Evolutionary conservation across 1,140 invertebrate genomes (phyloP).

Genomic region (Scaptomyza montana): DNA sequence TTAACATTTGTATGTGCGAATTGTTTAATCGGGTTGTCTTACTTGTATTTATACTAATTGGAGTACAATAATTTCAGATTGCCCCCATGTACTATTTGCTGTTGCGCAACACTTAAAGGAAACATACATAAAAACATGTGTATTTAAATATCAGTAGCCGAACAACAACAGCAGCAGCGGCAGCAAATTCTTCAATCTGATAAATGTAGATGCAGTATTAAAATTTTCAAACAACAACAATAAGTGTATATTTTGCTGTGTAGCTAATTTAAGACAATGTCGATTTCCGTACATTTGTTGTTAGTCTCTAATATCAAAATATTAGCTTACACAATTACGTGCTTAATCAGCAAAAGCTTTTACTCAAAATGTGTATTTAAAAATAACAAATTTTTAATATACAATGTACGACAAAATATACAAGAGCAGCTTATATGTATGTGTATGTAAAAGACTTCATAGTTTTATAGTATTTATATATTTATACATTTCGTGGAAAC

Average conservation of each 20-base stretch:
- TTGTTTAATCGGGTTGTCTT: conserved; percentile 3
- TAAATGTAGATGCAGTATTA: background rate
- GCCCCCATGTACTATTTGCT: conserved; percentile 12
- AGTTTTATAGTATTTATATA: too few species aligned
- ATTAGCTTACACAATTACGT: conserved; percentile 15
- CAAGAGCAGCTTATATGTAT: too few species aligned
- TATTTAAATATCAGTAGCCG: conserved; percentile 13
- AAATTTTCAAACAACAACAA: conserved; percentile 10
- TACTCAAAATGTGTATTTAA: background rate
- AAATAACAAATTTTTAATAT: conserved; percentile 7
- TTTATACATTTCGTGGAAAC: conserved; percentile 23
- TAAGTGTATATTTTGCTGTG: conserved; percentile 24
- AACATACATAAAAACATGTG: conserved; percentile 9
- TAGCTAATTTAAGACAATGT: conserved; percentile 12
- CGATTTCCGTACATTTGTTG: conserved; percentile 10
- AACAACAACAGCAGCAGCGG: conserved; percentile 5
- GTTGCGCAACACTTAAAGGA: conserved; percentile 46
- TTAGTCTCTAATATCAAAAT: conserved; percentile 11
- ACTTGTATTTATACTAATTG: conserved; percentile 36
- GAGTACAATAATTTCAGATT: conserved; percentile 46
- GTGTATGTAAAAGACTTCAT: too few species aligned
- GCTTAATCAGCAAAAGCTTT: conserved; percentile 23
- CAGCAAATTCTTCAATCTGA: conserved; percentile 9
- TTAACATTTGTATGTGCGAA: conserved; percentile 20
- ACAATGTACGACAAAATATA: background rate